These are phyloP conservation scores for Drosophila cyrtoloma DNA, from an alignment of 2,888 invertebrate species.

Conservation along the genomic window DNA sequence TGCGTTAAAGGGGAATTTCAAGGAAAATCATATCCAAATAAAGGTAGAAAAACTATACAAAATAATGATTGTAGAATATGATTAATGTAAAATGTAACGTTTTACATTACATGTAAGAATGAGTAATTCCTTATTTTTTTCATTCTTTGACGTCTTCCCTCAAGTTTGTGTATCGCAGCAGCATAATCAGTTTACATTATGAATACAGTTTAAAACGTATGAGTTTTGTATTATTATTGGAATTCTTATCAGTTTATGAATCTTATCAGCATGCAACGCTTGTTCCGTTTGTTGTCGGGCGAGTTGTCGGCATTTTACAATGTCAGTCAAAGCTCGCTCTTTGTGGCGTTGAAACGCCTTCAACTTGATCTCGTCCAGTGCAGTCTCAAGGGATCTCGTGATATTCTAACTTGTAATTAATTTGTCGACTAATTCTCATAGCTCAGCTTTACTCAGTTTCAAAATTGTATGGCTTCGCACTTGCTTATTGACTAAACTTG, in stretches of 20 bases:
- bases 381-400: conserved; percentile 32
- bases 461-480: conserved; percentile 35
- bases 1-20: conserved; percentile 42
- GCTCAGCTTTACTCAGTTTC: conserved; percentile 5
- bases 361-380: conserved; percentile 50
- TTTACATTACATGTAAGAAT: not conserved
- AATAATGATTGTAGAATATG: not conserved
- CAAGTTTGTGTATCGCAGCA: not conserved
- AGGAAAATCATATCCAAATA: not conserved
- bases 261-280: conserved; percentile 41
- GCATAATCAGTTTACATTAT: conserved; percentile 10
- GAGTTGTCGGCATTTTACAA: conserved; percentile 8
- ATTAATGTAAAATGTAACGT: not conserved
- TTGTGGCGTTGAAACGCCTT: conserved; percentile 35
- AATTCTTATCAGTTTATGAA: conserved; percentile 42
- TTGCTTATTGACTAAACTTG: conserved; percentile 30
- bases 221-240: conserved; percentile 18
- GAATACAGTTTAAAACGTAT: conserved; percentile 19
- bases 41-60: not conserved
- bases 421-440: conserved; percentile 12
- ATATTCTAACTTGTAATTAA: conserved; percentile 25
- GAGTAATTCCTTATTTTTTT: not conserved
- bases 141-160: not conserved
- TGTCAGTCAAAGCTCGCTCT: conserved; percentile 38
- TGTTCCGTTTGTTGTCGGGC: not conserved